Conservation (phyloP, 2,113 vertebrate species). For the Ciconia boyciana region DNA sequence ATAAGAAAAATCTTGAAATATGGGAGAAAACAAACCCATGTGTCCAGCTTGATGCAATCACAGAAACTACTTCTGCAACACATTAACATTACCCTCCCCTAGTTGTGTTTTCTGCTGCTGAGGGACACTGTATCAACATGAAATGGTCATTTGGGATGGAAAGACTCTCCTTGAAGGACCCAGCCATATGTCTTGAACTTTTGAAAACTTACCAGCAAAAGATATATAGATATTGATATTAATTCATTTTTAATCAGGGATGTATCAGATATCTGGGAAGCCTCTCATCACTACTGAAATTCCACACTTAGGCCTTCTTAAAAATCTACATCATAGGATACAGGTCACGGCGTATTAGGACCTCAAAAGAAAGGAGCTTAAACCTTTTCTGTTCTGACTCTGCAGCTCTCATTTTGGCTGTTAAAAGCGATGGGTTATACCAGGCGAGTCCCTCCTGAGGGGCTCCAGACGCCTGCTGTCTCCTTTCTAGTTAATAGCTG, state of each 20-base stretch:
- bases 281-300: not conserved
- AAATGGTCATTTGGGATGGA: not conserved
- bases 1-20: not conserved
- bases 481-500: slow-evolving; percentile 11
- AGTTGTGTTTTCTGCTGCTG: not conserved
- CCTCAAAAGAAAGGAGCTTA: not conserved
- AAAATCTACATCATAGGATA: not conserved
- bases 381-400: not conserved
- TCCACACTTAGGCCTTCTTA: not conserved
- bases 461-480: not conserved
- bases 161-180: not conserved
- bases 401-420: not conserved
- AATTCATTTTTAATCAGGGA: not conserved
- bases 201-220: not conserved
- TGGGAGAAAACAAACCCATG: not conserved
- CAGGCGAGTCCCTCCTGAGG: not conserved
- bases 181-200: accelerated
- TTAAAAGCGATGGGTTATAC: not conserved
- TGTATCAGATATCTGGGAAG: not conserved
- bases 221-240: accelerated
- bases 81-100: not conserved
- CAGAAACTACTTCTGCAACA: not conserved
- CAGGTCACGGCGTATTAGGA: not conserved
- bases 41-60: not conserved
- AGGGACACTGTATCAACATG: not conserved